A percentile compares a stretch with the other conserved stretches of the same genome.
Conservation (phyloP, 1,140 invertebrate species). For the Onthophagus taurus region DNA sequence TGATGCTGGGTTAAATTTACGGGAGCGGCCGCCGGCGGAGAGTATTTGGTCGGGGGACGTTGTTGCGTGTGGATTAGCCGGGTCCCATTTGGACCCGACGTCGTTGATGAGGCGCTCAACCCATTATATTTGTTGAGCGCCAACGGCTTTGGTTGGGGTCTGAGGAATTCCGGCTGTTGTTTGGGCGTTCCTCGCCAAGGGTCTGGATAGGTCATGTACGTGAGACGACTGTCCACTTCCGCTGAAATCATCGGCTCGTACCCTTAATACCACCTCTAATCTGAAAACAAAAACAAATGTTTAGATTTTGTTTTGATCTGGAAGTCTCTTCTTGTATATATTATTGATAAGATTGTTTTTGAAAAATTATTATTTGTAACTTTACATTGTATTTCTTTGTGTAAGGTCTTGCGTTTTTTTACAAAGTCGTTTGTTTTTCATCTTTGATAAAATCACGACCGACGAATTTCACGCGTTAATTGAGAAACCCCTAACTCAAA, state of each 20-base stretch:
- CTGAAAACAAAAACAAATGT: background rate
- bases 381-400: no score
- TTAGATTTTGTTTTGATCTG: no score
- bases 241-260: slow-evolving; percentile 37
- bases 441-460: no score
- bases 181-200: slow-evolving; percentile 34
- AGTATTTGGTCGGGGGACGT: slow-evolving; percentile 29
- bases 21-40: slow-evolving; percentile 29
- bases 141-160: slow-evolving; percentile 34
- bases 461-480: no score
- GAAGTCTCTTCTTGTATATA: no score
- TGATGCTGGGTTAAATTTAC: slow-evolving; percentile 34
- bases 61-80: slow-evolving; percentile 24
- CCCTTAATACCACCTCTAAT: slow-evolving; percentile 2
- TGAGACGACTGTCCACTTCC: slow-evolving; percentile 34
- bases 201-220: slow-evolving; percentile 37
- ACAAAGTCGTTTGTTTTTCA: no score
- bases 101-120: background rate
- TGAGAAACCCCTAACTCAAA: no score
- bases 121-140: slow-evolving; percentile 13
- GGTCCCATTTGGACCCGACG: slow-evolving; percentile 27
- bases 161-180: slow-evolving; percentile 32
- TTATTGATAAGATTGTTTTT: no score
- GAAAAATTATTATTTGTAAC: no score
- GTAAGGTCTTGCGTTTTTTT: no score